Base-by-base conservation (phyloP, 2,888 invertebrate species). In the Microplitis manilae region DNA sequence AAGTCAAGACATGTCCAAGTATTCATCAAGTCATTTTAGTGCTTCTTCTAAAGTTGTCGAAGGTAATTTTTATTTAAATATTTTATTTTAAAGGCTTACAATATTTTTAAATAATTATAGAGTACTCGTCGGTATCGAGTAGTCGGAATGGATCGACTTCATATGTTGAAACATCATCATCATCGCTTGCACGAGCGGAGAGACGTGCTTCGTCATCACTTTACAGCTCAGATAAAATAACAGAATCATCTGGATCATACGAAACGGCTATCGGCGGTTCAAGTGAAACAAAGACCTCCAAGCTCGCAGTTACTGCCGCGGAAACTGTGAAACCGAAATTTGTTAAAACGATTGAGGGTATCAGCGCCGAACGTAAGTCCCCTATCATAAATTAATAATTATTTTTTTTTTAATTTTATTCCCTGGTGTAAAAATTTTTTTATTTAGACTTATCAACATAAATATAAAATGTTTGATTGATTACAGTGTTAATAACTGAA, bases 311-410 rank as follows among this genome's bases (percentile, higher is more conserved):
- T 73, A 79, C 87, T 79, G 83, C 90, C 82, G 84, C 77, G 17
- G 87, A 85, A 50, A 92, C 93, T 77, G 94, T 94, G 79, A 94
- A 92, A 83, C 96, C 96, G 1, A 90, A 93, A 75, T 95, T 96
- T 86, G 91, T 92, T 39, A 94, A 94, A 90, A 94, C 95, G 68
- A 91, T 96, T 78, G 94, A 94, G 88, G 96, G 96, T 85, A 93
- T 93, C 82, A 94, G 93, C 86, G 93, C 95, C 82, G 95, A 95
- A 93, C 94, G 96, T 96, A 92, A 95, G 95, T 30, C 30, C 30
- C 30, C 30, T 30, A 30, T 30, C 94, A 70, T 30, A 38, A 71
- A 50, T 69, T 41, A 59, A 9, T 30, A 59, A 68, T 38, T 50
- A 60, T 65, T 50, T 50, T 39, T 70, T 59, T 60, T 15, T 50